Percentiles rank a stretch among this genome's conserved stretches.
Evolutionary conservation across 2,113 vertebrate species (phyloP).

Genomic region (Bucco capensis): DNA sequence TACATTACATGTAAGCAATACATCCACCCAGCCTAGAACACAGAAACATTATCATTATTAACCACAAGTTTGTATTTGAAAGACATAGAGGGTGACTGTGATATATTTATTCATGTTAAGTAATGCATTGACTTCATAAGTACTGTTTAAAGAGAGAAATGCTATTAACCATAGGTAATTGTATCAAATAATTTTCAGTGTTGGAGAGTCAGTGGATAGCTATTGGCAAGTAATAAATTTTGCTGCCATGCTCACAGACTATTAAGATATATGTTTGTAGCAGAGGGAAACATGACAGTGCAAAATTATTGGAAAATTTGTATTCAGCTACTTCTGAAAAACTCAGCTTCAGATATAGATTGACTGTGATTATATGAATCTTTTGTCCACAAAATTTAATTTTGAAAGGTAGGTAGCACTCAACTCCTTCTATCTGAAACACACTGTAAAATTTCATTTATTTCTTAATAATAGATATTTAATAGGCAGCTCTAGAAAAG

Average conservation of each 20-base stretch:
- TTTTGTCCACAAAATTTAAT: neutral
- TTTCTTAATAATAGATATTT: neutral
- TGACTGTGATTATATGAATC: neutral
- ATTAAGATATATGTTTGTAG: neutral
- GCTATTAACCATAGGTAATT: neutral
- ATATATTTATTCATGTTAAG: neutral
- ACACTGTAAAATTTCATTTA: neutral
- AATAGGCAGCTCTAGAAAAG: neutral
- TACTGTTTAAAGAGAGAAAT: neutral
- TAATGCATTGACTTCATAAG: constrained; percentile 11
- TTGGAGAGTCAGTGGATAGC: neutral
- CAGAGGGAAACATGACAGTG: neutral
- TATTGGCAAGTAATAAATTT: neutral
- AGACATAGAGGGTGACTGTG: neutral
- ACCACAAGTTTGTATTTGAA: neutral
- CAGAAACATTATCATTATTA: neutral
- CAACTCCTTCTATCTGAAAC: neutral
- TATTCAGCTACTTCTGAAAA: neutral
- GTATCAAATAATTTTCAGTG: neutral
- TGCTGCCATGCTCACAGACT: neutral
- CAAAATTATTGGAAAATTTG: neutral
- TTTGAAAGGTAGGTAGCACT: neutral
- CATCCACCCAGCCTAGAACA: neutral
- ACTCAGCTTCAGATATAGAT: neutral
- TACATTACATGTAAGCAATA: neutral